Percentiles rank a stretch among this genome's conserved stretches.
Evolutionary conservation across 2,113 vertebrate species (phyloP).

Genomic region (Geothlypis trichas): DNA sequence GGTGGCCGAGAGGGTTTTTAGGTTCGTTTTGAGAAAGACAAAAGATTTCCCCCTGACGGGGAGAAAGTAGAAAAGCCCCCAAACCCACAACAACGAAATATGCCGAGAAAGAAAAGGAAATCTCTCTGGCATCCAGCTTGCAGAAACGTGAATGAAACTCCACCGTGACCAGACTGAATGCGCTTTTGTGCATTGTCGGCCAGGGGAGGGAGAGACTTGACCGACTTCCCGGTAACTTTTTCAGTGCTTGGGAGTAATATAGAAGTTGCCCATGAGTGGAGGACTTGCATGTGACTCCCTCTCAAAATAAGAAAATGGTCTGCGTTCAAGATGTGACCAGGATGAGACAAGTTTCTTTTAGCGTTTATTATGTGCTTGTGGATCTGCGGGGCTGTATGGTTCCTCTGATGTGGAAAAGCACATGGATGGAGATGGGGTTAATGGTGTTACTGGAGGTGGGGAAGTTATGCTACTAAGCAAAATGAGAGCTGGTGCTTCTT

Average conservation of each 20-base stretch:
- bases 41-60: not conserved
- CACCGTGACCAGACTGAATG: not conserved
- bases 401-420: not conserved
- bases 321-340: conserved; percentile 54
- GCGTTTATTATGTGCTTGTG: not conserved
- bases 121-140: not conserved
- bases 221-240: conserved; percentile 51
- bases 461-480: not conserved
- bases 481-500: not conserved
- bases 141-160: conserved; percentile 29
- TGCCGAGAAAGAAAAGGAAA: not conserved
- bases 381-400: not conserved
- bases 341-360: not conserved
- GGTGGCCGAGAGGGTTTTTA: not conserved
- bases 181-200: not conserved
- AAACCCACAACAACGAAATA: not conserved
- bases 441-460: not conserved
- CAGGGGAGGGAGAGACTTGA: not conserved
- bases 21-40: not conserved
- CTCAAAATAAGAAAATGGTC: not conserved
- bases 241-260: conserved; percentile 3
- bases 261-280: conserved; percentile 37
- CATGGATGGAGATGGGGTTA: not conserved
- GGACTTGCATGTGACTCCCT: not conserved
- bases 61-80: not conserved